phyloP scores from a whole-genome alignment of 2,113 vertebrate species.

The Oncorhynchus nerka region DNA sequence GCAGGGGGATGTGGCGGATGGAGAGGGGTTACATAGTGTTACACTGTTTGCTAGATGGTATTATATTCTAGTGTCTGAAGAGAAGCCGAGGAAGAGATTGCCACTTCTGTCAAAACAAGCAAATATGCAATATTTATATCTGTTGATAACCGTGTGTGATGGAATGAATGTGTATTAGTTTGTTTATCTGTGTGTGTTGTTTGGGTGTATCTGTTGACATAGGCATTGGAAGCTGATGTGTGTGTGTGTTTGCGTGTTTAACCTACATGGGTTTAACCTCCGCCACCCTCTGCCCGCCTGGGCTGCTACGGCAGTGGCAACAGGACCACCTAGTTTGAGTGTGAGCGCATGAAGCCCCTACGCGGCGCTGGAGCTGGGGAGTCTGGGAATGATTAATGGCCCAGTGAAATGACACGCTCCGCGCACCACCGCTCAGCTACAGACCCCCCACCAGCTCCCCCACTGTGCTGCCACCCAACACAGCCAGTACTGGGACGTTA shows the following conservation, averaged over 20 bases:
- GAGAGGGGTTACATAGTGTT: too few relatives aligned
- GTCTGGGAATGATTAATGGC: constrained; percentile 67
- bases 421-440: constrained; percentile 46
- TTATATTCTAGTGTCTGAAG: not conserved
- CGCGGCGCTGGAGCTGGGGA: constrained; percentile 49
- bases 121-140: not conserved
- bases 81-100: not conserved
- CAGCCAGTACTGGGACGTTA: constrained; percentile 17
- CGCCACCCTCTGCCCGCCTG: constrained; percentile 12
- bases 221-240: constrained; percentile 21
- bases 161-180: not conserved
- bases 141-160: not conserved
- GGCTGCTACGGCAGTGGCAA: constrained; percentile 44
- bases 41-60: not conserved
- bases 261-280: constrained; percentile 4
- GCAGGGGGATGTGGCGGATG: too few relatives aligned
- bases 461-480: constrained; percentile 59
- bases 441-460: constrained; percentile 56
- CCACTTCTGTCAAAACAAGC: not conserved
- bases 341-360: constrained; percentile 48
- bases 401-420: constrained; percentile 58
- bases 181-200: not conserved
- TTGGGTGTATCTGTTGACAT: not conserved
- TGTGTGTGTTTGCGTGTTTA: constrained; percentile 30
- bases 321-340: constrained; percentile 65